Conservation (phyloP, 2,113 vertebrate species). For the Aldabrachelys gigantea region DNA sequence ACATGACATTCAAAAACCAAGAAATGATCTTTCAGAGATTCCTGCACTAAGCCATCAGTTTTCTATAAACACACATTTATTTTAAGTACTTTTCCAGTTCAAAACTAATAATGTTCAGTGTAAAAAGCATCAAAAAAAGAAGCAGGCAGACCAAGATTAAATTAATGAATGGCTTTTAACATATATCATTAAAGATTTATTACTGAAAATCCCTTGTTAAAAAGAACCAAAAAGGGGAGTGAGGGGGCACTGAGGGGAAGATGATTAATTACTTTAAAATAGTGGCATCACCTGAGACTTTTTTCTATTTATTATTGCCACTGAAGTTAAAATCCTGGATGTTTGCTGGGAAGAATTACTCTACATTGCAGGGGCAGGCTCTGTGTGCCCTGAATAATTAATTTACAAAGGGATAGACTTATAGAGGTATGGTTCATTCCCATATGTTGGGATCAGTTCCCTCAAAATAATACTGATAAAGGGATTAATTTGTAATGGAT, state of each 20-base stretch:
- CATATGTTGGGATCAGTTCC: conserved; percentile 81
- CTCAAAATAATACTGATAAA: conserved; percentile 77
- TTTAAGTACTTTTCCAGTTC: conserved; percentile 48
- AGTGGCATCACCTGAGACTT: conserved; percentile 94
- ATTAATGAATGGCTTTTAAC: conserved; percentile 95
- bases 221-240: conserved; percentile 76
- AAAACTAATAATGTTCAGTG: conserved; percentile 42
- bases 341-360: conserved; percentile 90
- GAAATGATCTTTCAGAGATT: conserved; percentile 75
- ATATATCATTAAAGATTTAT: conserved; percentile 99
- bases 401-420: conserved; percentile 85
- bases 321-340: conserved; percentile 86
- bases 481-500: conserved; percentile 81
- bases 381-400: conserved; percentile 92
- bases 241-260: conserved; percentile 78
- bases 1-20: conserved; percentile 58
- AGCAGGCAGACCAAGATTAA: conserved; percentile 90
- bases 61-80: conserved; percentile 28
- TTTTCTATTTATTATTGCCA: conserved; percentile 98
- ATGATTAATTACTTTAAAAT: conserved; percentile 99
- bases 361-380: conserved; percentile 88
- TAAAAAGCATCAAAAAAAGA: conserved; percentile 77
- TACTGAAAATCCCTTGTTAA: conserved; percentile 92
- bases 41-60: background rate
- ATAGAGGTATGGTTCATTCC: conserved; percentile 85